Evolutionary conservation across 2,797 vertebrate genomes (phyloP).

Genomic region (Characodon lateralis): DNA sequence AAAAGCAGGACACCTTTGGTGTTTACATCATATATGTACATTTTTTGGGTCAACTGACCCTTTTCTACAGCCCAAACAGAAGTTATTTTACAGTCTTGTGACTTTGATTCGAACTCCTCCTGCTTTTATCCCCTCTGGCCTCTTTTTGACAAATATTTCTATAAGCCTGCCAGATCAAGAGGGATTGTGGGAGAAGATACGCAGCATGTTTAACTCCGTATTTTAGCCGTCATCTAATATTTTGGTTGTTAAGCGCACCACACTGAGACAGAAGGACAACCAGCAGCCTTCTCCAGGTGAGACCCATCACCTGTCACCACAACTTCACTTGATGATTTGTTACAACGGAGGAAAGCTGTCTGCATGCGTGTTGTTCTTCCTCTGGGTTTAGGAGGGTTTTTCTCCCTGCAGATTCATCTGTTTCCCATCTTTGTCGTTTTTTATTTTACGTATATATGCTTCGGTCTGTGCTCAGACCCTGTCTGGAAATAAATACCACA

Average conservation of each 20-base stretch:
- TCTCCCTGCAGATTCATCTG: conserved; percentile 33
- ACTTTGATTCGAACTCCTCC: conserved; percentile 9
- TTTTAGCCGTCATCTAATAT: conserved; percentile 22
- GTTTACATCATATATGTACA: too few species aligned
- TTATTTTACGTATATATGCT: conserved; percentile 12
- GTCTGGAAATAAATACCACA: conserved; percentile 17
- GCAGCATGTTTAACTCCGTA: conserved; percentile 18
- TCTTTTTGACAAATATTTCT: conserved; percentile 16
- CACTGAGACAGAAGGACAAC: conserved; percentile 24
- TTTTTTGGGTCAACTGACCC: neutral
- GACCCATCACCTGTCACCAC: conserved; percentile 18
- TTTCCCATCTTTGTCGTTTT: conserved; percentile 9
- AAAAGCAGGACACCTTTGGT: too few species aligned
- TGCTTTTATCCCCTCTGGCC: neutral
- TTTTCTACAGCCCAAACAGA: neutral
- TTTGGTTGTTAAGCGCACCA: conserved; percentile 15
- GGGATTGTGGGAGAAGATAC: conserved; percentile 48
- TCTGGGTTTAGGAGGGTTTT: conserved; percentile 18
- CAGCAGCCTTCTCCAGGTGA: conserved; percentile 37
- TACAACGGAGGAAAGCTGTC: conserved; percentile 18
- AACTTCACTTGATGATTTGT: conserved; percentile 36
- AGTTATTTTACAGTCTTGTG: neutral
- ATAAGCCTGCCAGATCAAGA: conserved; percentile 42
- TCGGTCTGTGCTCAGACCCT: conserved; percentile 19
- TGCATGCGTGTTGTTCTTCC: neutral